Percentiles rank a stretch among this genome's conserved stretches.
Evolutionary conservation across 2,797 vertebrate genomes (phyloP).

Genomic region (Cephalopachus bancanus): DNA sequence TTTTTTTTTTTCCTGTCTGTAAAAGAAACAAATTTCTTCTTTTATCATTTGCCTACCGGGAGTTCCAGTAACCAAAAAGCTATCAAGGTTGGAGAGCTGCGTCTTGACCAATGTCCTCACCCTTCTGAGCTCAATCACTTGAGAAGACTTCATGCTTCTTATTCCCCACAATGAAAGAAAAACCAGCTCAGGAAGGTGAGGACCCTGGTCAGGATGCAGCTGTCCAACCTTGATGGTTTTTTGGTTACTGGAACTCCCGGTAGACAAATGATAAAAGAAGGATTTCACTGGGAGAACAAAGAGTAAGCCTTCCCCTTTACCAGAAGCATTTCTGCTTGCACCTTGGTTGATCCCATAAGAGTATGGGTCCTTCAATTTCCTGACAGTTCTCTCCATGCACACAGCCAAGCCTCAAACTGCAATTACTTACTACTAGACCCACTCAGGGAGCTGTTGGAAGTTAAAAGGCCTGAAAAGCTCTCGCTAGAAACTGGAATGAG

Average conservation of each 20-base stretch:
- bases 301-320: neutral
- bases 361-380: neutral
- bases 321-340: neutral
- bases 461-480: slow-evolving; percentile 81
- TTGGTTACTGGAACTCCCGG: neutral
- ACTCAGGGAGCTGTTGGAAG: slow-evolving; percentile 62
- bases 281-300: neutral
- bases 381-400: neutral
- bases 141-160: neutral
- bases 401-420: neutral
- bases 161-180: neutral
- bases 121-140: neutral
- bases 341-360: neutral
- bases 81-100: neutral
- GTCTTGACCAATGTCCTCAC: neutral
- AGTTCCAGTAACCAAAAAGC: neutral
- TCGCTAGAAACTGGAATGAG: slow-evolving; percentile 79
- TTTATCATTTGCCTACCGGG: neutral
- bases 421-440: neutral
- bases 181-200: neutral
- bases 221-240: neutral
- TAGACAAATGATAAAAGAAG: neutral
- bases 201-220: neutral
- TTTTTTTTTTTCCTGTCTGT: neutral
- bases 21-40: neutral